Percentiles rank a stretch among this genome's conserved stretches.
phyloP scores from a whole-genome alignment of 2,888 invertebrate genomes.

The Ceramica pisi region DNA sequence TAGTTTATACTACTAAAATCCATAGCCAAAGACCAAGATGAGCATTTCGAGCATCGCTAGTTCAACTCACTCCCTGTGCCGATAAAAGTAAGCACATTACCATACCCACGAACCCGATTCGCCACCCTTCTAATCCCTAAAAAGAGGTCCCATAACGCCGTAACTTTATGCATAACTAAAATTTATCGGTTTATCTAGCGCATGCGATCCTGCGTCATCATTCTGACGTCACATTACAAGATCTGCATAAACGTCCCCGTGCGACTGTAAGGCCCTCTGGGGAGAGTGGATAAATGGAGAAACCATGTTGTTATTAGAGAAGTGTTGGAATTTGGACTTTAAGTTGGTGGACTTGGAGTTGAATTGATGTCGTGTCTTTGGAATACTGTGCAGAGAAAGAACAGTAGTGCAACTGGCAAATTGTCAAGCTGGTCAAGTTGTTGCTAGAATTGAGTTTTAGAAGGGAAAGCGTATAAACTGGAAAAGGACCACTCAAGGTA shows the following conservation, averaged over 20 bases:
- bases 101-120: constrained; percentile 13
- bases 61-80: neutral
- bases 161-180: constrained; percentile 65
- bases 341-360: neutral
- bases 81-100: constrained; percentile 15
- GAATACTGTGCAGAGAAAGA: constrained; percentile 3
- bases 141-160: constrained; percentile 33
- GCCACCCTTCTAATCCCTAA: constrained; percentile 44
- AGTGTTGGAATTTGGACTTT: constrained; percentile 42
- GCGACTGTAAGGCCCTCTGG: constrained; percentile 77
- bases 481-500: neutral
- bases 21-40: too few relatives aligned
- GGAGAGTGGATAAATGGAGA: constrained; percentile 47
- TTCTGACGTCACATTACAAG: constrained; percentile 62
- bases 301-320: constrained; percentile 49
- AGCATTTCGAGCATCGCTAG: neutral
- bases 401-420: constrained; percentile 27
- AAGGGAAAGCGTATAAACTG: neutral
- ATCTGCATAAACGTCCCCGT: constrained; percentile 88
- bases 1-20: too few relatives aligned
- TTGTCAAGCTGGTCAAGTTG: neutral
- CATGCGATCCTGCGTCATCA: constrained; percentile 51
- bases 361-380: constrained; percentile 35
- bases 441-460: neutral
- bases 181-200: constrained; percentile 64